Base-by-base conservation (phyloP, 2,888 invertebrate genomes). In the Polyploca ridens region DNA sequence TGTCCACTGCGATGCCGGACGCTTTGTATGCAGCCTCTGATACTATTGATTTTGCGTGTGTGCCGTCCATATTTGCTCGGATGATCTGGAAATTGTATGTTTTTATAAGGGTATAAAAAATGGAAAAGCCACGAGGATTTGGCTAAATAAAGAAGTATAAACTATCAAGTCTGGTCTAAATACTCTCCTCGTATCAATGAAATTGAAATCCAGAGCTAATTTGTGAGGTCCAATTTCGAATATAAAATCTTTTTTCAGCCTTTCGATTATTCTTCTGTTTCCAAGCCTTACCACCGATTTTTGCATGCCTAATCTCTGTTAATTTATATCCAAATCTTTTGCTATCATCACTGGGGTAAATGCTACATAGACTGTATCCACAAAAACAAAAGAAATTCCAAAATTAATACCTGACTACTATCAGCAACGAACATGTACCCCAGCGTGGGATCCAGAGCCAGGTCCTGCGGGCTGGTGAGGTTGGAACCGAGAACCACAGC, bases 21-120 rank as follows among this genome's bases (percentile, higher is more conserved):
- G 99, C 99, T 87, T 98, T 98, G 87, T 99, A 98, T 0, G 99
- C 97, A 0, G 99, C 99, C 82, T 98, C 98, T 0, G 97, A 97
- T 0, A 99, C 97, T 54, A 99, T 97, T 0, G 98, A 96, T 59
- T 96, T 95, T 0, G 97, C 94, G 79, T 97, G 96, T 0, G 98
- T 97, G 4, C 99, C 99, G 86, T 99, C 99, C 99, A 99, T 99
- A 81, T 98, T 97, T 0, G 98, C 98, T 63, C 98, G 95, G 38
- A 99, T 93, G 7, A 96, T 95, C 93, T 94, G 83, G 0, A 84
- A n/a, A 7, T 46, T 10, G 5, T 6, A 46, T 2, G 7, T 6
- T 46, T 46, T 46, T 46, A n/a, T 46, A n/a, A n/a, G 7, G n/a
- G n/a, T n/a, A 35, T 35, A 35, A 35, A 35, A 35, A 1, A 35